A percentile compares a stretch with the other conserved stretches of the same genome.
phyloP scores from a whole-genome alignment of 2,797 vertebrate genomes.

The Momotus momota region DNA sequence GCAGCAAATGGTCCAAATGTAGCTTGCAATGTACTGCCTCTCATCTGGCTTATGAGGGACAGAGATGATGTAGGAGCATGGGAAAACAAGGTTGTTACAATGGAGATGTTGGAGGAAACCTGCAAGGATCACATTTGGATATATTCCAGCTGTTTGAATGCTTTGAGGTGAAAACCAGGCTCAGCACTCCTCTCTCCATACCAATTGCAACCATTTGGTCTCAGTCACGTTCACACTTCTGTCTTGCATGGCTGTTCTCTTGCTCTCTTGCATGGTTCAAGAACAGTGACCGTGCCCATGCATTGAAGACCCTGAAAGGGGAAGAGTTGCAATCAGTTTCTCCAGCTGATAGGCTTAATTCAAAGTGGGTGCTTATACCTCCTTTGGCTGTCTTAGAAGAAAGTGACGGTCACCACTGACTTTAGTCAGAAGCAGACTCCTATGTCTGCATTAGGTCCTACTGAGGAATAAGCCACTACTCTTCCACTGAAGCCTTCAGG shows the following conservation, averaged over 20 bases:
- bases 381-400: background rate
- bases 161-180: background rate
- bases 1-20: background rate
- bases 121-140: background rate
- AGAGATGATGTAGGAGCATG: background rate
- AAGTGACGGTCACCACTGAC: background rate
- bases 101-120: background rate
- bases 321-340: background rate
- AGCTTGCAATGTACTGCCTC: background rate
- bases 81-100: background rate
- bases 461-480: background rate
- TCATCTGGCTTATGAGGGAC: background rate
- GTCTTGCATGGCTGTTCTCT: background rate
- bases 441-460: background rate
- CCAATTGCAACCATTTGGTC: background rate
- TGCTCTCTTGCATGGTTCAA: background rate
- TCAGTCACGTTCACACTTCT: background rate
- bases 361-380: background rate
- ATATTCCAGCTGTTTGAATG: background rate
- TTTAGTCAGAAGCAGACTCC: background rate
- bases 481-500: background rate
- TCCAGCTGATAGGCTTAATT: background rate
- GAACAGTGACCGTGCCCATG: background rate
- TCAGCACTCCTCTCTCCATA: background rate
- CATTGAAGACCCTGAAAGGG: background rate